phyloP scores from a whole-genome alignment of 2,113 vertebrate species.

The Gallinago media region DNA sequence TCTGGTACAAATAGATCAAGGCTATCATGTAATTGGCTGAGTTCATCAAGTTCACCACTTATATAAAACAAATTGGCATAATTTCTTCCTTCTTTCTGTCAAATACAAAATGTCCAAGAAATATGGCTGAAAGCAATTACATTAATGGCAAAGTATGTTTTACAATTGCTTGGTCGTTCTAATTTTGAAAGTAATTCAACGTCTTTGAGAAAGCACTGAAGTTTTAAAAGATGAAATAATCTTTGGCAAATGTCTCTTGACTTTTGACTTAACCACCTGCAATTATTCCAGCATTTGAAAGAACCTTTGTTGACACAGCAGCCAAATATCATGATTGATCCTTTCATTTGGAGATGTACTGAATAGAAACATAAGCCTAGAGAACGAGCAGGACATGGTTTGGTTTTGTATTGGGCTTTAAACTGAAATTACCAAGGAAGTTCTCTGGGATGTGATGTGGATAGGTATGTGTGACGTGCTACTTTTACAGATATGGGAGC shows the following conservation, averaged over 20 bases:
- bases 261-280: not conserved
- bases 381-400: not conserved
- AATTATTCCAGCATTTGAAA: not conserved
- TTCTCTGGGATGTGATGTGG: not conserved
- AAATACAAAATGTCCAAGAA: slow-evolving; percentile 17
- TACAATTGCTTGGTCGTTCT: not conserved
- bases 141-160: slow-evolving; percentile 40
- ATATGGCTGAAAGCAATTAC: slow-evolving; percentile 44
- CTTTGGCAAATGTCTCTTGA: not conserved
- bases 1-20: slow-evolving; percentile 10
- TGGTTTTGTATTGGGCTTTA: not conserved
- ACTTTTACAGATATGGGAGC: not conserved
- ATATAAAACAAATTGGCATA: not conserved
- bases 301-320: not conserved
- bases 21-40: not conserved
- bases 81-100: slow-evolving; percentile 6
- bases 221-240: not conserved
- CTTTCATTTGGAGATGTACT: not conserved
- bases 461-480: not conserved
- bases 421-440: not conserved
- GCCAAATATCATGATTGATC: not conserved
- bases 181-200: not conserved
- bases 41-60: slow-evolving; percentile 12
- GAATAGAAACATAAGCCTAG: not conserved
- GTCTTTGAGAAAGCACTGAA: not conserved